These are phyloP conservation scores for Chrysaora quinquecirrha DNA, from an alignment of 30 jellyfish, hydroid and myxozoan genomes.

Conservation along the genomic window DNA sequence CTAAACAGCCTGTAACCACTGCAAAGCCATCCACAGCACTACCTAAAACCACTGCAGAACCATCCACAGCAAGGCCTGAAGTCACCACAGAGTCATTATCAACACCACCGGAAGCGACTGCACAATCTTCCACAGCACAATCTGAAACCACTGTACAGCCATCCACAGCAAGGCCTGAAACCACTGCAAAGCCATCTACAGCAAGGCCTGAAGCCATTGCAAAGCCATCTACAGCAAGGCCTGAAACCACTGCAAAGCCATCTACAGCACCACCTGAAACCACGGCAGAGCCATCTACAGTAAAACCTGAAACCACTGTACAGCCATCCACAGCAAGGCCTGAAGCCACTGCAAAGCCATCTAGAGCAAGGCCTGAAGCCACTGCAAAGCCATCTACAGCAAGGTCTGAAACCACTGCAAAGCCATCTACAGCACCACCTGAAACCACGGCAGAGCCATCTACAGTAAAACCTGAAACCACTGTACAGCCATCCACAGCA, in stretches of 20 bases:
- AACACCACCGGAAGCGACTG: background rate
- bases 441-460: constrained; percentile 4
- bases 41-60: background rate
- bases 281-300: background rate
- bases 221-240: background rate
- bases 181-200: background rate
- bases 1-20: background rate
- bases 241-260: background rate
- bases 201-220: background rate
- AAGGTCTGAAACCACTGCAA: background rate
- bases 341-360: constrained; percentile 1
- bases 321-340: background rate
- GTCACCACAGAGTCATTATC: background rate
- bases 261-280: background rate
- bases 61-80: background rate
- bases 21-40: background rate
- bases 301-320: background rate
- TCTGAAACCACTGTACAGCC: background rate
- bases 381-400: constrained; percentile 8
- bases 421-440: background rate
- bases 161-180: background rate
- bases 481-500: constrained; percentile 3
- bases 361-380: background rate
- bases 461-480: background rate
- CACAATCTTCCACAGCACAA: background rate